These are phyloP conservation scores for Cyclophora punctaria DNA, from an alignment of 2,888 invertebrate genomes.

Conservation along the genomic window DNA sequence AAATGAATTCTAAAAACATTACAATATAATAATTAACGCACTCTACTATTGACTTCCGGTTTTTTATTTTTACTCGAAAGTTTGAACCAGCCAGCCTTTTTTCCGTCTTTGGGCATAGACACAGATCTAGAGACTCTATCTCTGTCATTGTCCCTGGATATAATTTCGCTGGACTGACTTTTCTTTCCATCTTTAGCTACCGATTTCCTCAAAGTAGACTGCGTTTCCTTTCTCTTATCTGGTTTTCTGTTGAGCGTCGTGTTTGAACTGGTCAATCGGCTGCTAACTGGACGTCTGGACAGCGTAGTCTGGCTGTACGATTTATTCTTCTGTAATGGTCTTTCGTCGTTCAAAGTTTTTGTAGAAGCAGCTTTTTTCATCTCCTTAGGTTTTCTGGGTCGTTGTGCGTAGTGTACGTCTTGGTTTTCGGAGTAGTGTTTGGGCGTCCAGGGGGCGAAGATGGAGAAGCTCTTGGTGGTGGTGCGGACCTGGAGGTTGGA, in stretches of 20 bases:
- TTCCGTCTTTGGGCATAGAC: slow-evolving; percentile 83
- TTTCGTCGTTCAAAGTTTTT: slow-evolving; percentile 42
- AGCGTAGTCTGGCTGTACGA: slow-evolving; percentile 65
- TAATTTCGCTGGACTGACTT: slow-evolving; percentile 78
- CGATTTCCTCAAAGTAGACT: slow-evolving; percentile 59
- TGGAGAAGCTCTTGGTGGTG: slow-evolving; percentile 86
- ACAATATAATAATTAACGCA: slow-evolving; percentile 35
- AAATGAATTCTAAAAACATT: neutral
- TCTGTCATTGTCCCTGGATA: slow-evolving; percentile 68
- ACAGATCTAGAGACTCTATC: slow-evolving; percentile 77
- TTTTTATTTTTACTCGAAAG: slow-evolving; percentile 69
- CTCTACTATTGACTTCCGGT: slow-evolving; percentile 55
- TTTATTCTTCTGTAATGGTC: slow-evolving; percentile 59
- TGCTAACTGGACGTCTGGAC: slow-evolving; percentile 46
- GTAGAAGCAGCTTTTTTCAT: slow-evolving; percentile 67
- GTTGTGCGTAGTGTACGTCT: slow-evolving; percentile 86
- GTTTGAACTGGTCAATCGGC: slow-evolving; percentile 53
- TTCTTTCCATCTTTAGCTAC: slow-evolving; percentile 56
- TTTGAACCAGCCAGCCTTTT: slow-evolving; percentile 84
- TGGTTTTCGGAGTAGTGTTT: slow-evolving; percentile 81
- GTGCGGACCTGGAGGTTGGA: slow-evolving; percentile 80
- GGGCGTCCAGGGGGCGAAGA: slow-evolving; percentile 90
- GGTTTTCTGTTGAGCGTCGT: slow-evolving; percentile 61
- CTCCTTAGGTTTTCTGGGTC: slow-evolving; percentile 56
- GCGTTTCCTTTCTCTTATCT: slow-evolving; percentile 52